A percentile compares a stretch with the other conserved stretches of the same genome.
These are phyloP conservation scores for Gryon sp. DNA, from an alignment of 1,140 invertebrate species.

Conservation along the genomic window DNA sequence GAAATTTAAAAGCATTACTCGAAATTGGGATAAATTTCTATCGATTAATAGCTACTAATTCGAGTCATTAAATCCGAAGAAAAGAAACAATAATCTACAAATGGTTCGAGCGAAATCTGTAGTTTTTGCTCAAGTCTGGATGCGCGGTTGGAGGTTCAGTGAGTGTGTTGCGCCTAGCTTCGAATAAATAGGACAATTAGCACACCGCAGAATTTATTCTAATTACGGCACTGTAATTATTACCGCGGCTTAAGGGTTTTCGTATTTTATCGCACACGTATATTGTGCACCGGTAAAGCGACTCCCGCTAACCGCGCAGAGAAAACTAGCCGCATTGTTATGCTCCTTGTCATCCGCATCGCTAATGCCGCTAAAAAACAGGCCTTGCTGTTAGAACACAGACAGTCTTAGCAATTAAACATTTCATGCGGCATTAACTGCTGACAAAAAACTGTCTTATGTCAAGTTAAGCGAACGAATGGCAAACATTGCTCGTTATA, in stretches of 20 bases:
- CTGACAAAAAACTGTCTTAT: slow-evolving; percentile 13
- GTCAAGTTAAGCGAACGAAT: background rate
- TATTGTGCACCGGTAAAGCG: slow-evolving; percentile 40
- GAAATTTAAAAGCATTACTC: background rate
- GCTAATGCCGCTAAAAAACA: slow-evolving; percentile 58
- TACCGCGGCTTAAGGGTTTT: slow-evolving; percentile 68
- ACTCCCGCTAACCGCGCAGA: slow-evolving; percentile 66
- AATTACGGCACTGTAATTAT: slow-evolving; percentile 71
- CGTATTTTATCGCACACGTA: slow-evolving; percentile 58
- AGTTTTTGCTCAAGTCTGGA: slow-evolving; percentile 6
- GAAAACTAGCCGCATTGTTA: slow-evolving; percentile 71
- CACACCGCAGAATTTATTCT: slow-evolving; percentile 69
- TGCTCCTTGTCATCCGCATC: slow-evolving; percentile 69
- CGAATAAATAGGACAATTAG: slow-evolving; percentile 72
- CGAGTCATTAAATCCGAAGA: background rate
- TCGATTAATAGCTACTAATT: background rate
- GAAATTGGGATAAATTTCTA: background rate
- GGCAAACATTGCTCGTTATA: background rate
- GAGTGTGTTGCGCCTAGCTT: slow-evolving; percentile 46
- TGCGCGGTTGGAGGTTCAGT: background rate
- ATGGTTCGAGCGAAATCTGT: background rate
- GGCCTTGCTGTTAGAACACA: slow-evolving; percentile 35
- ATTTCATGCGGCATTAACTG: slow-evolving; percentile 33
- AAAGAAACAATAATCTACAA: slow-evolving; percentile 3
- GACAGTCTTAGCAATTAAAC: slow-evolving; percentile 42